Base-by-base conservation (phyloP, 1,140 invertebrate species). In the Amyelois transitella region DNA sequence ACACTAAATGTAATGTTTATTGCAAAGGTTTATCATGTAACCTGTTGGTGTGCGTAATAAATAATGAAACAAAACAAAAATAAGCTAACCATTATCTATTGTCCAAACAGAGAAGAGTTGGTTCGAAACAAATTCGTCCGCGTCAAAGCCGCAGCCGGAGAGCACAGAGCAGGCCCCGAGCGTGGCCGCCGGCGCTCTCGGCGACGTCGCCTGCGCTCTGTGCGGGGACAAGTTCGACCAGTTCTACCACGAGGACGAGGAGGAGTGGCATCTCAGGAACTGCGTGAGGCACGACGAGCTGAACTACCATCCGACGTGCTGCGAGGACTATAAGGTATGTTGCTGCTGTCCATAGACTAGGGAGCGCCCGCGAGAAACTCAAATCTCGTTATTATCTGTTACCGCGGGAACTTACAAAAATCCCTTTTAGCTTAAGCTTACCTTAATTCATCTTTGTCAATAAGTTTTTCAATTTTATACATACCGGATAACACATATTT, bases 231-330 rank as follows among this genome's bases (percentile, higher is more conserved):
- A 90, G 47, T 98, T 99, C 86, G 95, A 98, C 55, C 93, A 96
- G 77, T 98, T 97, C 88, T 99, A 96, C 89, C 94, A 98, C 75
- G 96, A 99, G 86, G 97, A 99, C 71, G 93, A 94, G 51, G 97
- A 99, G 82, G 97, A 98, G 77, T 99, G 98, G 98, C 96, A 98
- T 76, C 88, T 99, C 6, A 90, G 93, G 54, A 94, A 96, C 74
- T 96, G 97, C 0, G 89, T 98, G 3, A 86, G 91, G 18, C 92
- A 94, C 32, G 93, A 97, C 28, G 93, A 91, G 1, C 93, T 93
- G 68, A 93, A 94, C 71, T 98, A 96, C 79, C 97, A 99, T 91
- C 96, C 96, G 0, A 81, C 96, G 18, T 99, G 97, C 83, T 94
- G 95, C 67, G 94, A 98, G 67, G 97, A 98, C 88, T 93, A 93